These are phyloP conservation scores for Antheraea assamensis DNA, from an alignment of 2,888 invertebrate species.

Conservation along the genomic window DNA sequence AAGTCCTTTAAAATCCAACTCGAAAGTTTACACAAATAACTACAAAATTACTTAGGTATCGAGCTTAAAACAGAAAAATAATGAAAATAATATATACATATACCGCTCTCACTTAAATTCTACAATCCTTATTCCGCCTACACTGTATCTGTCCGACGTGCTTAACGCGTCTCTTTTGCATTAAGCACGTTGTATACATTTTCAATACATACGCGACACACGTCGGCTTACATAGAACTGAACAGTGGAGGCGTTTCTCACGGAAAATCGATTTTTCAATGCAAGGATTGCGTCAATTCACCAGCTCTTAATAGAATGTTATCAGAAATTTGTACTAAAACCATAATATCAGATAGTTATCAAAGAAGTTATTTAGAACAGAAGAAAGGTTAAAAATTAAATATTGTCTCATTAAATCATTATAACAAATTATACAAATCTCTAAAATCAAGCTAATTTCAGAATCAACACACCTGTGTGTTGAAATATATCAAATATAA, in stretches of 20 bases:
- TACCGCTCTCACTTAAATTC: neutral
- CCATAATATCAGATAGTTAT: no score
- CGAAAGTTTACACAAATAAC: neutral
- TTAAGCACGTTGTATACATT: conserved; percentile 25
- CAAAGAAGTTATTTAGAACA: no score
- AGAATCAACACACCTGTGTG: no score
- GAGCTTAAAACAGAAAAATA: neutral
- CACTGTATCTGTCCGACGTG: conserved; percentile 10
- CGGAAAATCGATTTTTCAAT: conserved; percentile 45
- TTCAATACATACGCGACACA: conserved; percentile 30
- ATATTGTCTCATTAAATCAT: no score
- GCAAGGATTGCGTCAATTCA: conserved; percentile 25
- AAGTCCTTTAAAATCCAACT: neutral
- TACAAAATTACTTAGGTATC: neutral
- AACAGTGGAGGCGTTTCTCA: conserved; percentile 31
- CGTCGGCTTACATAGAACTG: conserved; percentile 35
- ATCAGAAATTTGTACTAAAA: neutral
- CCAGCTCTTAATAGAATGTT: neutral
- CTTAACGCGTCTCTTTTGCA: neutral
- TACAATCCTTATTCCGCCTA: conserved; percentile 1
- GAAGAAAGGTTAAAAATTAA: no score
- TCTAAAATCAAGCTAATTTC: no score
- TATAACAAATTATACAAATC: no score
- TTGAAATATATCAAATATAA: no score
- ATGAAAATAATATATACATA: neutral